A percentile compares a stretch with the other conserved stretches of the same genome.
Evolutionary conservation across 2,888 invertebrate species (phyloP).

Genomic region (Poecilobothrus nobilitatus): DNA sequence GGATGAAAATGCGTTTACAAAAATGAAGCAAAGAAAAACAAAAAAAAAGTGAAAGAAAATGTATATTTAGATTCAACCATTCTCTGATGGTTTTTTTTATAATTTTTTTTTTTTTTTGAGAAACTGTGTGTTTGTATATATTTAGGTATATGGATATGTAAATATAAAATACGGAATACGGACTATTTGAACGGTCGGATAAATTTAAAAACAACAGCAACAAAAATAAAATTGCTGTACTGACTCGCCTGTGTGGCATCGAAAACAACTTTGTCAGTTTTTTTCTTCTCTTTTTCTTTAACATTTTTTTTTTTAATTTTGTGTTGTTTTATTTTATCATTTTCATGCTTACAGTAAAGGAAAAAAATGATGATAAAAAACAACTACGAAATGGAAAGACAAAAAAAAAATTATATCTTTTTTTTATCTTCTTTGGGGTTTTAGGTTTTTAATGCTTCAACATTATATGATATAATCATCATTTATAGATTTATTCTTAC

Average conservation of each 20-base stretch:
- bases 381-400: too few species aligned
- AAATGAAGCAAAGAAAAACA: too few species aligned
- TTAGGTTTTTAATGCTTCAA: constrained; percentile 6
- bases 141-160: too few species aligned
- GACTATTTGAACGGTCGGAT: constrained; percentile 4
- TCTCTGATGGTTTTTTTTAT: too few species aligned
- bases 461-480: constrained; percentile 6
- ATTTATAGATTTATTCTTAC: background rate
- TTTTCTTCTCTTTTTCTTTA: background rate
- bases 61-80: too few species aligned
- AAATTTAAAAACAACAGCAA: background rate
- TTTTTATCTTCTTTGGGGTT: constrained; percentile 3
- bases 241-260: constrained; percentile 12
- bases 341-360: background rate
- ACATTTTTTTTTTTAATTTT: background rate
- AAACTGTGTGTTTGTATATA: too few species aligned
- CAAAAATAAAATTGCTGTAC: background rate
- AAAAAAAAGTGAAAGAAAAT: too few species aligned
- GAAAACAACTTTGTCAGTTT: constrained; percentile 9
- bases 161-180: background rate
- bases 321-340: background rate
- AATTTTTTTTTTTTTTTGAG: too few species aligned
- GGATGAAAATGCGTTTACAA: background rate
- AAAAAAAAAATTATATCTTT: background rate
- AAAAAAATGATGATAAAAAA: background rate